phyloP scores from a whole-genome alignment of 1,140 invertebrate genomes.

The Dufourea novaeangliae region DNA sequence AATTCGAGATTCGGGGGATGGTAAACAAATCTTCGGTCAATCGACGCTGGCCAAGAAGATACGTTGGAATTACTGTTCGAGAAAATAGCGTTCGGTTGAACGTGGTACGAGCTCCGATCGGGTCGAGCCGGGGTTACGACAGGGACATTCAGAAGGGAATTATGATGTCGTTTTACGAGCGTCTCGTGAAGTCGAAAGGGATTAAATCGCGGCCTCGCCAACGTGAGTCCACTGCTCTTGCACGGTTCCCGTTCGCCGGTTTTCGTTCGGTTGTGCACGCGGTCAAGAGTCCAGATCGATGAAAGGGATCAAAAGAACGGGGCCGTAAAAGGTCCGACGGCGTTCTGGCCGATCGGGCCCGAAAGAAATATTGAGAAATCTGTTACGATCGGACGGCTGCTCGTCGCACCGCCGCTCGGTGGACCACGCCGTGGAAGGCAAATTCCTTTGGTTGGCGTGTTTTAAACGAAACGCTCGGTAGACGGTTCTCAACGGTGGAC shows the following conservation, averaged over 20 bases:
- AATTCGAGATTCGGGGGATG: neutral
- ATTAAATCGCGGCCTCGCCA: constrained; percentile 54
- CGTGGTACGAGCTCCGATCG: neutral
- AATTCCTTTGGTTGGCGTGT: constrained; percentile 48
- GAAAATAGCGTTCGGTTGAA: constrained; percentile 11
- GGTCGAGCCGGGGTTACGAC: constrained; percentile 38
- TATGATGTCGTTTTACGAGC: constrained; percentile 64
- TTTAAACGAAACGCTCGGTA: constrained; percentile 65
- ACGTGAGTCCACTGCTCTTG: neutral
- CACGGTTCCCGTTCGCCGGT: neutral
- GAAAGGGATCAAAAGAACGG: constrained; percentile 47
- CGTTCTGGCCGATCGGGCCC: constrained; percentile 26
- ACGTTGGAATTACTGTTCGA: constrained; percentile 24
- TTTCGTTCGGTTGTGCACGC: constrained; percentile 24
- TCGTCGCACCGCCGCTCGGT: constrained; percentile 18
- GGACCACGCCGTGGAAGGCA: too few species aligned
- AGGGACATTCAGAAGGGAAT: constrained; percentile 41
- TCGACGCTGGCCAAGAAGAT: neutral
- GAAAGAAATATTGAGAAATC: constrained; percentile 54
- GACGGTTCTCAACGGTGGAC: constrained; percentile 62
- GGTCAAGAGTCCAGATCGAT: constrained; percentile 26
- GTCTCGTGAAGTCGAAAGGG: constrained; percentile 53
- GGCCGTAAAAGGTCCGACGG: constrained; percentile 34
- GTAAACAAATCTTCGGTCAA: constrained; percentile 11
- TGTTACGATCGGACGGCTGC: constrained; percentile 40